These are phyloP conservation scores for Pteronura brasiliensis DNA, from an alignment of 2,113 vertebrate genomes.

Conservation along the genomic window DNA sequence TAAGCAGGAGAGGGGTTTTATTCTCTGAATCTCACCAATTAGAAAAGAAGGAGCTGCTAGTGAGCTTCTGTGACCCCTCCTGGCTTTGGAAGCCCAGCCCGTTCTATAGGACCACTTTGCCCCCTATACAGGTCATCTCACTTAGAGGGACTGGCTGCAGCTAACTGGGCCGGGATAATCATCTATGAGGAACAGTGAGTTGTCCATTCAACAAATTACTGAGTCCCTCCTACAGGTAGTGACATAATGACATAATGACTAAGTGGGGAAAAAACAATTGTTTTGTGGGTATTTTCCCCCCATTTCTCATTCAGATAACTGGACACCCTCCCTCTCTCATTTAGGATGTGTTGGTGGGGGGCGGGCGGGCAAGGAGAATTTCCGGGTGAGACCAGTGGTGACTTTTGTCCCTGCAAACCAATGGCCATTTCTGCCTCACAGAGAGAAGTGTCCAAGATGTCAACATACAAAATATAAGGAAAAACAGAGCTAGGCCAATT, in stretches of 20 bases:
- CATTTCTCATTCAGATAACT: neutral
- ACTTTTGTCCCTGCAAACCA: neutral
- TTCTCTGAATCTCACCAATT: neutral
- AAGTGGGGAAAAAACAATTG: neutral
- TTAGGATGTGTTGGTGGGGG: accelerated
- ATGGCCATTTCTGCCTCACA: neutral
- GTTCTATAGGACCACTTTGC: too few species aligned
- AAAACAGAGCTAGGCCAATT: neutral
- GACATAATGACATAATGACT: too few species aligned
- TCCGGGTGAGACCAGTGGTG: neutral
- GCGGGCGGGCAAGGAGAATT: neutral
- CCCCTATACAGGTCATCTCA: neutral
- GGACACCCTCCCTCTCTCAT: neutral
- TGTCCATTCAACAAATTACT: neutral
- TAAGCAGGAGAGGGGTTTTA: neutral
- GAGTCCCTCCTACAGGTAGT: neutral
- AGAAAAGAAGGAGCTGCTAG: neutral
- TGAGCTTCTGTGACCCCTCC: too few species aligned
- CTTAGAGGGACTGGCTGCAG: neutral
- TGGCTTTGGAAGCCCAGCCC: too few species aligned
- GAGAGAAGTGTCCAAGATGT: neutral
- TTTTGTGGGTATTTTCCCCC: neutral
- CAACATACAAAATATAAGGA: neutral
- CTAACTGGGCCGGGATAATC: neutral
- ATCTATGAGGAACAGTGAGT: too few species aligned